A percentile compares a stretch with the other conserved stretches of the same genome.
Conservation (phyloP, 30 jellyfish, hydroid and myxozoan genomes). For the Catostylus mosaicus region DNA sequence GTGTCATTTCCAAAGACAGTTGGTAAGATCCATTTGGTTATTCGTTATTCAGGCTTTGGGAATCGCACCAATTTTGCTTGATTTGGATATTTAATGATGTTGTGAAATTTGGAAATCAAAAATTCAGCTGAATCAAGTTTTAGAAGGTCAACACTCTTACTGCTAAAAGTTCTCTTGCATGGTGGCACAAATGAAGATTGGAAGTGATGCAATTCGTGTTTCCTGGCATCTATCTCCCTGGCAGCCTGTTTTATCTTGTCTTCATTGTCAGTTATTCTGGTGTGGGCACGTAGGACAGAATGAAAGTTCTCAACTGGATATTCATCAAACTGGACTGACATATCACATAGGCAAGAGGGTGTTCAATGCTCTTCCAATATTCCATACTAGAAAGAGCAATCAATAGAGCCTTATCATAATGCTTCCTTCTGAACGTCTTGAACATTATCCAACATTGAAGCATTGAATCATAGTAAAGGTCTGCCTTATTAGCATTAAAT, state of each 20-base stretch:
- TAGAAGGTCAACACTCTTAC: conserved; percentile 5
- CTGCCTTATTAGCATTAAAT: conserved; percentile 18
- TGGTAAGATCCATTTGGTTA: background rate
- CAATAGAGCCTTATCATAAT: conserved; percentile 37
- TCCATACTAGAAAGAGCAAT: conserved; percentile 45
- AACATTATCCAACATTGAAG: conserved; percentile 44
- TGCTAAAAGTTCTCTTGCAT: conserved; percentile 11
- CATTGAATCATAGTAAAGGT: conserved; percentile 2
- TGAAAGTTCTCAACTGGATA: conserved; percentile 43
- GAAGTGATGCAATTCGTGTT: conserved; percentile 44
- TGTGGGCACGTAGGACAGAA: conserved; percentile 3
- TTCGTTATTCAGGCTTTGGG: background rate
- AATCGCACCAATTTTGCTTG: background rate
- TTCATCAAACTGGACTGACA: conserved; percentile 27
- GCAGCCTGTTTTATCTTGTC: conserved; percentile 2
- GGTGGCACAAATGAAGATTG: conserved; percentile 45
- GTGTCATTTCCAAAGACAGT: background rate
- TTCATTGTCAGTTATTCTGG: conserved; percentile 20
- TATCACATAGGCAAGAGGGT: conserved; percentile 11
- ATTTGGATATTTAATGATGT: background rate
- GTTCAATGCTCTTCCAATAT: conserved; percentile 3
- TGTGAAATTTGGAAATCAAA: conserved; percentile 9
- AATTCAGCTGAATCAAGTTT: conserved; percentile 17
- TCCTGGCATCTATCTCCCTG: conserved; percentile 10
- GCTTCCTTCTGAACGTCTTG: conserved; percentile 28